These are phyloP conservation scores for Catharus fuscescens DNA, from an alignment of 2,113 vertebrate genomes.

Conservation along the genomic window DNA sequence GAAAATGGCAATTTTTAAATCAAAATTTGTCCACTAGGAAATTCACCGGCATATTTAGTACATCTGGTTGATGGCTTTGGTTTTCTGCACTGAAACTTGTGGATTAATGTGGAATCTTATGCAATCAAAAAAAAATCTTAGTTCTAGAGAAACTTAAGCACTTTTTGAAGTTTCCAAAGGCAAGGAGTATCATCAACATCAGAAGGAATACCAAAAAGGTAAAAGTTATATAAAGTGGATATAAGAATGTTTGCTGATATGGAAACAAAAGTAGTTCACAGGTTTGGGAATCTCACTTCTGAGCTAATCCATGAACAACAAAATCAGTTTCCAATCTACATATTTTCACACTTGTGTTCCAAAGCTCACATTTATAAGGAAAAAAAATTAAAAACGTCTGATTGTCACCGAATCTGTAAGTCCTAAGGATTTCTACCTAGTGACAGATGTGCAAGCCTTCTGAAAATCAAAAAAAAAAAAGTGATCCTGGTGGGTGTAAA, in stretches of 20 bases:
- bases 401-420: background rate
- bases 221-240: background rate
- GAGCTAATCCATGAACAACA: background rate
- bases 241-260: background rate
- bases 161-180: background rate
- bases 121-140: background rate
- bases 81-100: background rate
- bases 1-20: background rate
- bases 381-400: background rate
- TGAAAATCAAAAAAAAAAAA: background rate
- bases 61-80: background rate
- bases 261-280: background rate
- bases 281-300: background rate
- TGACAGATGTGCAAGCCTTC: background rate
- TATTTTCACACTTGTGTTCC: background rate
- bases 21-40: rapidly evolving
- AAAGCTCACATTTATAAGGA: background rate
- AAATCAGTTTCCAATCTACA: background rate
- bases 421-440: background rate
- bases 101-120: background rate
- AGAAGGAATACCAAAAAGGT: background rate
- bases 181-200: background rate
- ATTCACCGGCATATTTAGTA: background rate
- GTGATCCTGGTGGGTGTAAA: background rate
- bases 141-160: background rate